phyloP scores from a whole-genome alignment of 2,113 vertebrate species.

The Odocoileus virginianus region DNA sequence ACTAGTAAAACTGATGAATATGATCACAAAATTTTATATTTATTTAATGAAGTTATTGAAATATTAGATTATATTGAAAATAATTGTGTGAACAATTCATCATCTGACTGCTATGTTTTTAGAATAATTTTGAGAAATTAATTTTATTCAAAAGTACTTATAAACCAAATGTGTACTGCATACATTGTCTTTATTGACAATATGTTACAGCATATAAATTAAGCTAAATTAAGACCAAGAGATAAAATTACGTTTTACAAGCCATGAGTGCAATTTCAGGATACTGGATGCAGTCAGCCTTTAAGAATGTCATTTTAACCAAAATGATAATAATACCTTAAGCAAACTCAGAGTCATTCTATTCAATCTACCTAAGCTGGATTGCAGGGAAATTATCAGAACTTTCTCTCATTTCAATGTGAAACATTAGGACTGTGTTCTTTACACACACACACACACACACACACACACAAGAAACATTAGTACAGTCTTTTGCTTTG shows the following conservation, averaged over 20 bases:
- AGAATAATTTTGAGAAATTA: conserved; percentile 28
- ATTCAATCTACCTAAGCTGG: neutral
- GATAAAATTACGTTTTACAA: conserved; percentile 64
- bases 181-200: conserved; percentile 47
- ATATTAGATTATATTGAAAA: conserved; percentile 10
- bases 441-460: no score
- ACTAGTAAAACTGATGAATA: neutral
- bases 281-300: conserved; percentile 23
- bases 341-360: conserved; percentile 19
- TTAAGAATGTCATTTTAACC: neutral
- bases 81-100: neutral
- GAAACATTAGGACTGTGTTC: neutral
- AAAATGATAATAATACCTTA: conserved; percentile 35
- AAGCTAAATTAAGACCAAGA: conserved; percentile 52
- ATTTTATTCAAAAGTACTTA: conserved; percentile 40
- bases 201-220: conserved; percentile 57
- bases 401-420: conserved; percentile 36
- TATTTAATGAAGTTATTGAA: conserved; percentile 30
- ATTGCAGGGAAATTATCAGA: conserved; percentile 15
- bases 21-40: neutral
- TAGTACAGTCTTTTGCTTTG: conserved; percentile 41
- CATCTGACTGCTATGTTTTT: neutral
- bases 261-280: conserved; percentile 12
- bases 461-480: neutral
- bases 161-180: conserved; percentile 25